Evolutionary conservation across 2,888 invertebrate species (phyloP), one percentile per base, ranked within the genome.

Genomic region (Brachyptera putata): DNA sequence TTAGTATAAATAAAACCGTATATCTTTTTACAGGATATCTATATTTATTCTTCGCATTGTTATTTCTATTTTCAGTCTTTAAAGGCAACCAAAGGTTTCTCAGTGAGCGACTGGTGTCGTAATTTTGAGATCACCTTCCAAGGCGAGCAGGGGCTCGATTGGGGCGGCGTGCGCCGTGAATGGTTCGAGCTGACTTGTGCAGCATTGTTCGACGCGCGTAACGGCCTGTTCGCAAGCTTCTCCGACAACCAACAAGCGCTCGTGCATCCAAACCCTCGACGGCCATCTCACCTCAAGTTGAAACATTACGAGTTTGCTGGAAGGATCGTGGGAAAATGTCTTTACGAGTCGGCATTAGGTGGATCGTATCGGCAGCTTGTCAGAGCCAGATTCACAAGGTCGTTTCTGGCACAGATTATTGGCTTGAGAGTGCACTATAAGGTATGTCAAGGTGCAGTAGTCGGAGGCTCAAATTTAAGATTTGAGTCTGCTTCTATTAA

Each of bases 71-170:
- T 75, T 14, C 73, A 83, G 82, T 83, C 84, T 1, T 86, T 93
- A 79, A 93, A 91, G 76, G 87, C 90, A 43, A 92, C 92, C 1
- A 87, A 89, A 69, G 85, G 87, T 70, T 92, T 93, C 77, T 82
- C 84, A 22, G 84, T 90, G n/a, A 84, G 86, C 58, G 95, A 95
- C 77, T 96, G 95, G 95, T 95, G 94, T 75, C 84, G 89, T 71
- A 93, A 90, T 78, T 95, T 95, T 74, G 95, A 95, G 77, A 87
- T 95, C 64, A 86, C 86, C 59, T 95, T 95, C 76, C 85, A 89
- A 73, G 94, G 93, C n/a, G 95, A 96, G 74, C 92, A 92, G 81
- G 95, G 92, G 49, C 86, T 95, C 69, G 95, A 95, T 77, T 93
- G 92, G 93, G 95, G 95, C 66, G 95, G 95, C 3, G 80, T 95